phyloP scores from a whole-genome alignment of 2,797 vertebrate genomes.

The Momotus momota region DNA sequence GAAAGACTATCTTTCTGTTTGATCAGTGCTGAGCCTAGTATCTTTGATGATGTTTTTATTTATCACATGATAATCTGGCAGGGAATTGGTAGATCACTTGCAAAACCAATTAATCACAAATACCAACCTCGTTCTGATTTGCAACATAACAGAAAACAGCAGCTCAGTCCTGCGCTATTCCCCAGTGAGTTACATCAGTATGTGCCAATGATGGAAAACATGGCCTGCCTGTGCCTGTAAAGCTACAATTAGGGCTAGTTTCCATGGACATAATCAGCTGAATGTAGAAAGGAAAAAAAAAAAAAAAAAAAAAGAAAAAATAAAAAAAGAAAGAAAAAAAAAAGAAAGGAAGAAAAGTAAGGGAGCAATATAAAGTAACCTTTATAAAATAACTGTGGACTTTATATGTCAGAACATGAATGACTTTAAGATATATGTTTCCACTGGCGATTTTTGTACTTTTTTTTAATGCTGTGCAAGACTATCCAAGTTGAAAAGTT shows the following conservation, averaged over 20 bases:
- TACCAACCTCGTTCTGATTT: constrained; percentile 81
- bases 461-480: background rate
- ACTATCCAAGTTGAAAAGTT: constrained; percentile 77
- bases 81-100: constrained; percentile 74
- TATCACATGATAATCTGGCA: constrained; percentile 78
- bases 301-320: background rate
- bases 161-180: constrained; percentile 70
- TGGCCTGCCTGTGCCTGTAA: constrained; percentile 78
- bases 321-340: background rate
- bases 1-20: background rate
- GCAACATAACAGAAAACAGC: constrained; percentile 82
- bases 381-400: constrained; percentile 42
- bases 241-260: constrained; percentile 78
- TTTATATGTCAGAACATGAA: constrained; percentile 55
- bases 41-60: constrained; percentile 72
- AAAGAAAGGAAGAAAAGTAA: background rate
- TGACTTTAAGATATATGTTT: constrained; percentile 50
- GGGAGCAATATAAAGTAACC: constrained; percentile 56
- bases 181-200: constrained; percentile 79
- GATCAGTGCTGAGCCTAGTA: constrained; percentile 21
- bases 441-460: constrained; percentile 44
- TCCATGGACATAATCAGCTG: constrained; percentile 77
- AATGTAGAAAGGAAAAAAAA: constrained; percentile 57
- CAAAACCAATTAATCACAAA: constrained; percentile 80
- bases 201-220: constrained; percentile 84